Percentiles rank a stretch among this genome's conserved stretches.
phyloP scores from a whole-genome alignment of 2,888 invertebrate genomes.

The Chesias legatella region DNA sequence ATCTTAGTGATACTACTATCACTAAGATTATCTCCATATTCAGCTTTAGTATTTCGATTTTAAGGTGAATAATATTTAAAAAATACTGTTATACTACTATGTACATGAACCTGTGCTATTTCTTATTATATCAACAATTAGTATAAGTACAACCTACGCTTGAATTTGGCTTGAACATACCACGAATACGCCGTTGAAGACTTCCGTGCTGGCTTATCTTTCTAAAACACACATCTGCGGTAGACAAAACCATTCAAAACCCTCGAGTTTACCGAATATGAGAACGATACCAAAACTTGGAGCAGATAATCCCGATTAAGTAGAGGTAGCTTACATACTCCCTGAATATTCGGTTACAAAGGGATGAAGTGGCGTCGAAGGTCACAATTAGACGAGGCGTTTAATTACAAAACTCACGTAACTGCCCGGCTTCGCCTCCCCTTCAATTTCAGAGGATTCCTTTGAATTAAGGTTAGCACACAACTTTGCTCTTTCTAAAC shows the following conservation, averaged over 20 bases:
- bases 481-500: background rate
- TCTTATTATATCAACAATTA: no score
- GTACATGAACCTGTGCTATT: no score
- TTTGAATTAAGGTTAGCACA: slow-evolving; percentile 23
- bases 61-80: no score
- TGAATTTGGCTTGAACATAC: no score
- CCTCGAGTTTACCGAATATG: slow-evolving; percentile 20
- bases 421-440: slow-evolving; percentile 72
- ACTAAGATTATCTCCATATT: slow-evolving; percentile 1
- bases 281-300: slow-evolving; percentile 12
- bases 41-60: no score
- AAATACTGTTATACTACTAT: no score
- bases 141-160: no score
- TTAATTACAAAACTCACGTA: slow-evolving; percentile 76
- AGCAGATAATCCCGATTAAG: slow-evolving; percentile 22
- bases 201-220: no score
- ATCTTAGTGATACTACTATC: no score
- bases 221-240: background rate
- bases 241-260: slow-evolving; percentile 13
- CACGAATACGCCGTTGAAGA: no score
- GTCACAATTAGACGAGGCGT: slow-evolving; percentile 75
- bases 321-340: slow-evolving; percentile 19
- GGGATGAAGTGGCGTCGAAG: slow-evolving; percentile 59
- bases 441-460: slow-evolving; percentile 71
- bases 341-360: slow-evolving; percentile 43